Evolutionary conservation across 1,140 invertebrate genomes (phyloP).

Genomic region (Orchestia grillus): DNA sequence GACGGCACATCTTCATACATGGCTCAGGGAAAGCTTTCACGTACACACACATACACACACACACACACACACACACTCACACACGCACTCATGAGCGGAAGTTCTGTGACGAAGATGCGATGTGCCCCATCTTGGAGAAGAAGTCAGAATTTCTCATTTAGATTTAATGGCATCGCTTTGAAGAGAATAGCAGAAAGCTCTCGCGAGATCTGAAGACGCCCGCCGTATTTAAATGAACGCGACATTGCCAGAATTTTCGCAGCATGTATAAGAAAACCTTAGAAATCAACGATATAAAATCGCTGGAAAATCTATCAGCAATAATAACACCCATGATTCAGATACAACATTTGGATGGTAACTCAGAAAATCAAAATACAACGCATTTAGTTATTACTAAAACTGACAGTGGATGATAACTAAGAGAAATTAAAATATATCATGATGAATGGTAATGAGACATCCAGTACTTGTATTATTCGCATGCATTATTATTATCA

Average conservation of each 20-base stretch:
- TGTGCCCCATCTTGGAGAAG: background rate
- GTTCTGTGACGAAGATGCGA: background rate
- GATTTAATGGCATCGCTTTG: constrained; percentile 42
- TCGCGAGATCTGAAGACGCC: background rate
- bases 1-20: background rate
- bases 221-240: constrained; percentile 12
- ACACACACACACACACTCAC: background rate
- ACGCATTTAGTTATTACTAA: background rate
- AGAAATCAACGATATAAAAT: background rate
- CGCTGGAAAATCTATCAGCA: background rate
- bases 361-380: background rate
- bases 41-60: no score
- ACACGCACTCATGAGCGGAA: background rate
- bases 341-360: background rate
- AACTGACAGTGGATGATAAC: no score
- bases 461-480: no score
- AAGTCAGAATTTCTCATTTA: constrained; percentile 28
- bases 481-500: no score
- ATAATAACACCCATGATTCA: background rate
- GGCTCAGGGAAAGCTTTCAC: background rate
- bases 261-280: background rate
- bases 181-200: background rate
- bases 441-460: no score
- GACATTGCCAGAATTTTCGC: background rate
- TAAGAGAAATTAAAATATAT: no score